Conservation (phyloP, 2,888 invertebrate species). For the Zaprionus lineosus region DNA sequence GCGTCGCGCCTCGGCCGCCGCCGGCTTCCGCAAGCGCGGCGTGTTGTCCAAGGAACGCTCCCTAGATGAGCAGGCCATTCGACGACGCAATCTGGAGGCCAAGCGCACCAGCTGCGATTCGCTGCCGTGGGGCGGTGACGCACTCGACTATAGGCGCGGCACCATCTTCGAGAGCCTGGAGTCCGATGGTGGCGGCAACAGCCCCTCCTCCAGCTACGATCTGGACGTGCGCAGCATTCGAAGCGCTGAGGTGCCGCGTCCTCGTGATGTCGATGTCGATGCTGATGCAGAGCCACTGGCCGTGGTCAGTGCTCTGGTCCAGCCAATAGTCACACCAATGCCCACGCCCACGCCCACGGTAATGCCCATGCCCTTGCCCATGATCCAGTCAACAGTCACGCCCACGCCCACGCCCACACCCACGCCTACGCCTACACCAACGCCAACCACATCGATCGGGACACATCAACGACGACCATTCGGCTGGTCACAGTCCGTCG, state of each 20-base stretch:
- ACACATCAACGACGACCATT: constrained; percentile 64
- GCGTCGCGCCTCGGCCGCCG: constrained; percentile 80
- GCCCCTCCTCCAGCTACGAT: constrained; percentile 62
- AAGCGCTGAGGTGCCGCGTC: constrained; percentile 75
- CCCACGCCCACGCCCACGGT: constrained; percentile 21
- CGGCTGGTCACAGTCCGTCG: constrained; percentile 80
- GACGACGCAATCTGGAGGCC: constrained; percentile 84
- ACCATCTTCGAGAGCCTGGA: constrained; percentile 83
- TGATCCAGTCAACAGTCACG: constrained; percentile 15
- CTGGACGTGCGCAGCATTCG: constrained; percentile 79
- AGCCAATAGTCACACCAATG: constrained; percentile 16
- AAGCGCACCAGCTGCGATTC: constrained; percentile 83
- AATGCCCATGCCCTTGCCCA: background rate
- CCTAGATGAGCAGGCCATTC: constrained; percentile 83
- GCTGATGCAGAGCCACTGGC: constrained; percentile 40
- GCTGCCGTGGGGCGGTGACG: constrained; percentile 81
- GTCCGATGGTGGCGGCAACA: constrained; percentile 66
- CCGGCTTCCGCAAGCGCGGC: constrained; percentile 80
- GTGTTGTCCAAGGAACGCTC: constrained; percentile 82
- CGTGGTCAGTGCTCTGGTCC: constrained; percentile 50
- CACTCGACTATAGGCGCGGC: constrained; percentile 78
- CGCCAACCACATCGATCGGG: constrained; percentile 7
- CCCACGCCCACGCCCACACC: constrained; percentile 20
- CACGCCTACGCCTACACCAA: constrained; percentile 8
- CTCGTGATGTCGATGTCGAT: constrained; percentile 6